phyloP scores from a whole-genome alignment of 2,113 vertebrate species.

The Desmodus rotundus region DNA sequence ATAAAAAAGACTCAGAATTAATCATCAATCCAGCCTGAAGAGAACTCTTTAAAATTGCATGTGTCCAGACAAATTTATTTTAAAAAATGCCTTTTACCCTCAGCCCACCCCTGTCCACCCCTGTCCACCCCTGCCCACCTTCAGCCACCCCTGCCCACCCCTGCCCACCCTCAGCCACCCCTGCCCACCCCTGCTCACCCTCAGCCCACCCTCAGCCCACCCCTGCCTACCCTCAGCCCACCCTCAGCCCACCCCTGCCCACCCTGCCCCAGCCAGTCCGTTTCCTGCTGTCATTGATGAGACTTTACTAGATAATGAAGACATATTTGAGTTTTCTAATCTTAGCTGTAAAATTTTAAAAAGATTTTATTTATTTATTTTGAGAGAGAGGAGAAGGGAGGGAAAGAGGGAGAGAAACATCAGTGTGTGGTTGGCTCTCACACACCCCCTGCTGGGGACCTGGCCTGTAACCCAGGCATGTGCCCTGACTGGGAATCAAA shows the following conservation, averaged over 20 bases:
- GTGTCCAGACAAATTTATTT: background rate
- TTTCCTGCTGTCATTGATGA: background rate
- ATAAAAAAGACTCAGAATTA: conserved; percentile 43
- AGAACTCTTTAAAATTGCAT: conserved; percentile 5
- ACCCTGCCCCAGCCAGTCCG: background rate
- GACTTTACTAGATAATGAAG: background rate
- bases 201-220: background rate
- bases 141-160: too few relatives aligned
- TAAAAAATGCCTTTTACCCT: background rate
- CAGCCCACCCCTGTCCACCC: too few relatives aligned
- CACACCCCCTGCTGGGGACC: too few relatives aligned
- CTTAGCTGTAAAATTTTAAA: background rate
- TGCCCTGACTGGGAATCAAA: too few relatives aligned
- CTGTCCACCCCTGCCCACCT: accelerated
- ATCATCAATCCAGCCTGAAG: background rate
- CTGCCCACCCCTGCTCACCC: too few relatives aligned
- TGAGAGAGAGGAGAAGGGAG: too few relatives aligned
- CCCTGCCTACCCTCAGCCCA: too few relatives aligned
- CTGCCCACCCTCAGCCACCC: background rate
- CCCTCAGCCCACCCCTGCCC: too few relatives aligned
- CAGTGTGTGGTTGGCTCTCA: too few relatives aligned
- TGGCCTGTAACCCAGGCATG: too few relatives aligned
- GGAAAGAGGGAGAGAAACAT: too few relatives aligned
- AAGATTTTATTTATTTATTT: too few relatives aligned
- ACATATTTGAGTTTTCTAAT: background rate